Evolutionary conservation across 2,113 vertebrate genomes (phyloP).

Genomic region (Silurus meridionalis): DNA sequence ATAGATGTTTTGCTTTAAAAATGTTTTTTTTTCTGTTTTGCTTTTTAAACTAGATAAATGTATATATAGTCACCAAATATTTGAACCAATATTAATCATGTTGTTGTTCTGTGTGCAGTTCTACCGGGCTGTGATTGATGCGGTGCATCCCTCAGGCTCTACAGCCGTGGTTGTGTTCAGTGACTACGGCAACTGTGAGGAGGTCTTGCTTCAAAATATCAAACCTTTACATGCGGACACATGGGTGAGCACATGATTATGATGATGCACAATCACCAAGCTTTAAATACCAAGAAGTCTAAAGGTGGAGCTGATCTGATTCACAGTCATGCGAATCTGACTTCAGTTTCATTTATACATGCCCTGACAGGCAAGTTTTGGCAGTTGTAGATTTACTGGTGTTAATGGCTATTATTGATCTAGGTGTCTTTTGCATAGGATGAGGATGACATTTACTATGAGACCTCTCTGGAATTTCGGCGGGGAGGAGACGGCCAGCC

Average conservation of each 20-base stretch:
- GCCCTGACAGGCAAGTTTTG: not conserved
- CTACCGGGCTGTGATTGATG: conserved; percentile 93
- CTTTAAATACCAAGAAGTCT: not conserved
- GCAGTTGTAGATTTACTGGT: not conserved
- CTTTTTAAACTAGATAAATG: not conserved
- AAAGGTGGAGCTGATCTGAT: not conserved
- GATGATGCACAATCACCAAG: not conserved
- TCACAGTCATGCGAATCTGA: too few relatives aligned
- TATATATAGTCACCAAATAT: not conserved
- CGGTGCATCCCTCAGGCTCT: conserved; percentile 92
- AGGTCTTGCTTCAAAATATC: conserved; percentile 95
- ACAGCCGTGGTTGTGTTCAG: conserved; percentile 96
- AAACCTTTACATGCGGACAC: conserved; percentile 83
- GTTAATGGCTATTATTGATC: not conserved
- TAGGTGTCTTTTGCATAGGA: conserved; percentile 77
- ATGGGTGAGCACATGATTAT: conserved; percentile 76
- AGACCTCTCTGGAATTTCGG: conserved; percentile 90
- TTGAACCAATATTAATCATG: not conserved
- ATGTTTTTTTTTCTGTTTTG: not conserved
- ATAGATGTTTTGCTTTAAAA: not conserved
- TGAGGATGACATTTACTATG: conserved; percentile 88
- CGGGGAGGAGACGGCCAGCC: conserved; percentile 93
- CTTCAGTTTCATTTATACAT: not conserved
- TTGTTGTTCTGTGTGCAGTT: conserved; percentile 72
- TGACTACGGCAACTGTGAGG: conserved; percentile 98